These are phyloP conservation scores for Aphelocoma californica DNA, from an alignment of 2,797 vertebrate species.

Conservation along the genomic window DNA sequence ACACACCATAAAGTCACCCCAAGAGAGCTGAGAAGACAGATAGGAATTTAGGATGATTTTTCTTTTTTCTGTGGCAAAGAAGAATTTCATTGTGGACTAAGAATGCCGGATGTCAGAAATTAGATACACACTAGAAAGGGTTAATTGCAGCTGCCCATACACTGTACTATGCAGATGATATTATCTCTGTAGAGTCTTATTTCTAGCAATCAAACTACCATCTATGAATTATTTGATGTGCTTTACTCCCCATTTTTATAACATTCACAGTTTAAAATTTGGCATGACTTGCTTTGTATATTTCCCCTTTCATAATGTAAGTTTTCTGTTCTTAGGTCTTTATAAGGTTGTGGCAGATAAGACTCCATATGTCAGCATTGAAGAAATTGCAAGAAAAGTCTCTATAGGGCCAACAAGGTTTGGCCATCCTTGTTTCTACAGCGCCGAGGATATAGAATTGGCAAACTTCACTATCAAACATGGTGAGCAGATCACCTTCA, in stretches of 20 bases:
- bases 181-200: background rate
- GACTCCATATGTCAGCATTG: constrained; percentile 76
- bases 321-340: constrained; percentile 76
- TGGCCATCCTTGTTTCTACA: constrained; percentile 77
- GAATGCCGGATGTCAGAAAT: background rate
- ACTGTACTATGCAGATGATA: background rate
- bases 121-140: background rate
- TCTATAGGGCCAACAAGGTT: constrained; percentile 73
- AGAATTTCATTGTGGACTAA: background rate
- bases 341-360: constrained; percentile 80
- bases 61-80: background rate
- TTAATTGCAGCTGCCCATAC: background rate
- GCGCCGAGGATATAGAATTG: constrained; percentile 65
- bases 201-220: background rate
- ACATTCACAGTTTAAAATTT: background rate
- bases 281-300: background rate
- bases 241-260: background rate
- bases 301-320: background rate
- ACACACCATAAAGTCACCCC: too few relatives aligned
- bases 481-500: constrained; percentile 76
- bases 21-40: background rate
- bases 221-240: background rate
- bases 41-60: background rate
- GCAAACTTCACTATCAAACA: constrained; percentile 64
- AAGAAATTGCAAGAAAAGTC: constrained; percentile 77